Evolutionary conservation across 1,140 invertebrate genomes (phyloP).

Genomic region (Chlorops oryzae): DNA sequence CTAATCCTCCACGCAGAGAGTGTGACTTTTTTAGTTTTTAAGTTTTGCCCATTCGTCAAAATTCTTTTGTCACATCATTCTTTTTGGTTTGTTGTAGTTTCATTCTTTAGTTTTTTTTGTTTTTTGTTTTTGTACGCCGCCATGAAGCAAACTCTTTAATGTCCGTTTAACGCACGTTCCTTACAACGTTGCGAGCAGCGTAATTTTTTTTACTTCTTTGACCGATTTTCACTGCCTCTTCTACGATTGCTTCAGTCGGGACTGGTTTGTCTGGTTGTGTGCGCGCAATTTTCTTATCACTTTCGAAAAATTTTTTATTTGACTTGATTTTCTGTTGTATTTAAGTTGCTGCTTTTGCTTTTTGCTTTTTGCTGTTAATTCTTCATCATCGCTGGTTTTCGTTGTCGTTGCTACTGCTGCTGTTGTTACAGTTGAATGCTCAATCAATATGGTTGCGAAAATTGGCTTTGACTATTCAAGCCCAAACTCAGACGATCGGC

Average conservation of each 20-base stretch:
- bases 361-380: background rate
- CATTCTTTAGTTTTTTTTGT: conserved; percentile 12
- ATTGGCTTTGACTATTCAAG: conserved; percentile 37
- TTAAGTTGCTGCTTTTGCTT: conserved; percentile 20
- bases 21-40: no score
- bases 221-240: no score
- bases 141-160: no score
- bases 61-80: conserved; percentile 9
- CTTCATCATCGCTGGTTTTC: conserved; percentile 18
- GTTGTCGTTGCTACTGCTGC: conserved; percentile 31
- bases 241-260: conserved; percentile 1
- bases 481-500: conserved; percentile 28
- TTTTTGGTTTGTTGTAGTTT: conserved; percentile 13
- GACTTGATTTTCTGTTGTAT: background rate
- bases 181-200: no score
- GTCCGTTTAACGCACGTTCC: no score
- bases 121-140: no score
- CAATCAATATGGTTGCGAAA: conserved; percentile 44
- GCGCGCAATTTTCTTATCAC: no score
- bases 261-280: conserved; percentile 1
- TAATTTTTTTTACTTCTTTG: no score
- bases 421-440: conserved; percentile 23
- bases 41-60: no score
- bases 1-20: no score
- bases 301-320: background rate